Evolutionary conservation across 1,140 invertebrate species (phyloP), one percentile per base, ranked within the genome.

Genomic region (Panonychus citri): DNA sequence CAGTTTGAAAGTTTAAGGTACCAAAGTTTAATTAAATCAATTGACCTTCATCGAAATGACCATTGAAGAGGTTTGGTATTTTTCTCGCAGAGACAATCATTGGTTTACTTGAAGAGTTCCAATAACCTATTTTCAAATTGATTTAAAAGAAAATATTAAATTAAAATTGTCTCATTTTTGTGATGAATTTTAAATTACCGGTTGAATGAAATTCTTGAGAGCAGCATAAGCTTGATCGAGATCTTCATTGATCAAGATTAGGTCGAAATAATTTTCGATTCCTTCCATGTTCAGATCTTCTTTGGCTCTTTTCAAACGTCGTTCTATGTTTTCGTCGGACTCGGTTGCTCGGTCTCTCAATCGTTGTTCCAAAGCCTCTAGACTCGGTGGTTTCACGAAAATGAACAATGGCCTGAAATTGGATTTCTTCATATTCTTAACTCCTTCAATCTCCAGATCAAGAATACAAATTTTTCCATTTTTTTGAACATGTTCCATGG

Each of bases 381-480:
- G 67, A 24, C 78, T 83, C 13, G 94, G 93, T 28, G 94, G 89
- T 71, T 85, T 84, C n/a, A 98, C 77, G 67, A 96, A 96, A 12
- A 97, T 77, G 62, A 82, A 81, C 57, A 82, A 68, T 2, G 90
- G 81, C 70, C 91, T 78, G 13, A 95, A 70, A 59, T 83, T 75
- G 37, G 81, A 84, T 25, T 78, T 73, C 64, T 88, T 90, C 3
- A 98, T 81, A 69, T 82, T 85, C 63, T 85, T 85, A 0, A 98
- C 93, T 34, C 94, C 94, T 75, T 97, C 83, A 28, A 89, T 79
- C 60, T 98, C 94, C 63, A 99, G 89, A 66, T 98, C 94, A 54
- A 99, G 68, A 34, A 97, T 80, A 67, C 90, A 96, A 19, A 95
- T 79, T 67, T 83, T 83, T 2, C 89, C 90, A 49, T 75, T 71